phyloP scores from a whole-genome alignment of 2,113 vertebrate species.

The Calyptomena viridis region DNA sequence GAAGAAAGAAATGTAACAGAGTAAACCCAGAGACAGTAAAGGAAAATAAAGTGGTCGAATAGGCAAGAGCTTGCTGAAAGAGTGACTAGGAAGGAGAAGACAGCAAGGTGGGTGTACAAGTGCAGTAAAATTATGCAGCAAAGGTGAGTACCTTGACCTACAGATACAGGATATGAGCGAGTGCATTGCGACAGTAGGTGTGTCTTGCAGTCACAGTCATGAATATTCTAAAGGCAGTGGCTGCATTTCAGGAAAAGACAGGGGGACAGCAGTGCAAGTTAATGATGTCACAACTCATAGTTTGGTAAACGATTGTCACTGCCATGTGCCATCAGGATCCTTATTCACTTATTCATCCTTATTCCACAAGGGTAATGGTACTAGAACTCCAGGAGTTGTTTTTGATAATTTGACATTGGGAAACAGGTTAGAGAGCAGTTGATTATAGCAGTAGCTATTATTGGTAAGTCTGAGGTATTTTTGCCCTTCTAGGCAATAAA shows the following conservation, averaged over 20 bases:
- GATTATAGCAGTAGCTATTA: background rate
- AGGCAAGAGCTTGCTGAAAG: background rate
- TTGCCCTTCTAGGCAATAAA: background rate
- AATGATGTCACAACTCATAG: background rate
- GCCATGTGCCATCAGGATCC: background rate
- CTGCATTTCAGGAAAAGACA: constrained; percentile 7
- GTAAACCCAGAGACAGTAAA: background rate
- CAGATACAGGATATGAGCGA: background rate
- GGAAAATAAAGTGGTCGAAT: background rate
- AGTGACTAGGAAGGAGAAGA: background rate
- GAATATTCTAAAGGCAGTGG: background rate
- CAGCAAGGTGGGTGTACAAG: background rate
- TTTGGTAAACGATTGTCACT: background rate
- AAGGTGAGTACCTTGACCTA: background rate
- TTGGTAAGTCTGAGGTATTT: background rate
- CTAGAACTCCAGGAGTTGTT: background rate
- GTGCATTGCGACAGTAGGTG: background rate
- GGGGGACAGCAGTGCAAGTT: background rate
- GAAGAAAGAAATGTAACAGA: background rate
- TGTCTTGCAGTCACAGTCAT: background rate
- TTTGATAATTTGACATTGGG: background rate
- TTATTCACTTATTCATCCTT: no score
- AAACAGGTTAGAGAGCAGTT: background rate
- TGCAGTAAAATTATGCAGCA: background rate
- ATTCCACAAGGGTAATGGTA: no score